These are phyloP conservation scores for Pachypeltis micranthus DNA, from an alignment of 1,140 invertebrate species.

Conservation along the genomic window DNA sequence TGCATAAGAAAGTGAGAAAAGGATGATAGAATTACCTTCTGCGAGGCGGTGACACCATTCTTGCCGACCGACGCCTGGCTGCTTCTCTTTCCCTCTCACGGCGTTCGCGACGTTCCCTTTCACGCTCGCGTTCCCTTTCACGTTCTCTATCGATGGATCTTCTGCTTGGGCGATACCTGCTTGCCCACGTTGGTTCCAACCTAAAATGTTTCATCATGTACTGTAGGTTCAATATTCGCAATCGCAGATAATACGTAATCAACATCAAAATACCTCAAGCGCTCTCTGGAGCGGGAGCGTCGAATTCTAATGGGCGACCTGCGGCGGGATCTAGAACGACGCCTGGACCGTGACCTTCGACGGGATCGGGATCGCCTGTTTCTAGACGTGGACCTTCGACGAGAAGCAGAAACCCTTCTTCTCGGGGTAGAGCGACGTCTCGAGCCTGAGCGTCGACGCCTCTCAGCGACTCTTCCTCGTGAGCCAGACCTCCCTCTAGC, in stretches of 20 bases:
- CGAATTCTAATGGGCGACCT: constrained; percentile 13
- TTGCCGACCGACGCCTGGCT: not conserved
- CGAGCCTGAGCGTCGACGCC: constrained; percentile 20
- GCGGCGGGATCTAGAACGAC: constrained; percentile 32
- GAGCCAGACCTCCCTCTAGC: constrained; percentile 21
- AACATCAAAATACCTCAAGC: constrained; percentile 23
- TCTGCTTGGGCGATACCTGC: constrained; percentile 30
- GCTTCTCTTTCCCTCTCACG: constrained; percentile 19
- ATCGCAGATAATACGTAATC: too few relatives aligned
- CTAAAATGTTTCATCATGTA: too few relatives aligned
- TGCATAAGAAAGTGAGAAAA: not conserved
- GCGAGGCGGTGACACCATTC: constrained; percentile 16
- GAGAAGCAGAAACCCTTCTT: constrained; percentile 33
- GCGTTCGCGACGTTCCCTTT: constrained; percentile 20
- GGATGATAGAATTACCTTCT: constrained; percentile 23
- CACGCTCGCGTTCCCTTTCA: constrained; percentile 26
- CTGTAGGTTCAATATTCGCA: too few relatives aligned
- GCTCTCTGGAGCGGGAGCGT: not conserved
- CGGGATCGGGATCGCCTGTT: constrained; percentile 34
- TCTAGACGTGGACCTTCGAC: constrained; percentile 37
- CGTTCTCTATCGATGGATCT: constrained; percentile 26
- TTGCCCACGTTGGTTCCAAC: constrained; percentile 36
- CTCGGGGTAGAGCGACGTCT: constrained; percentile 33
- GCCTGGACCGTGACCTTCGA: constrained; percentile 36
- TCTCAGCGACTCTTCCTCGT: constrained; percentile 7